phyloP scores from a whole-genome alignment of 2,888 invertebrate species.

The Rhagophthalmus giganteus region DNA sequence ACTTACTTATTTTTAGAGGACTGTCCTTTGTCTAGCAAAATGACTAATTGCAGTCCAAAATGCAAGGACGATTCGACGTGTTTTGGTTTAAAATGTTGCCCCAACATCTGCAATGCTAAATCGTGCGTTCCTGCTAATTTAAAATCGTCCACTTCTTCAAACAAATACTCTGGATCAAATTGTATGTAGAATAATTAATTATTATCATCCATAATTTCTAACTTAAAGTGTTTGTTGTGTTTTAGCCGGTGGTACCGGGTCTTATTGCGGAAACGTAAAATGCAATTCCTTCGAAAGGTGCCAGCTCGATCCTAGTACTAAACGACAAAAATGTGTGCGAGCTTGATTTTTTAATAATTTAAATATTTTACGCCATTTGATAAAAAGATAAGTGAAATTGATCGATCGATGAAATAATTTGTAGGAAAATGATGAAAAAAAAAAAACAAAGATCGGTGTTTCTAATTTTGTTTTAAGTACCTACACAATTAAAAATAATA shows the following conservation, averaged over 20 bases:
- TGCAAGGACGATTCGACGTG: conserved; percentile 71
- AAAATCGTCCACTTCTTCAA: conserved; percentile 30
- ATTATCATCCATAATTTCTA: conserved; percentile 3
- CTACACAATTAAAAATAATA: no score
- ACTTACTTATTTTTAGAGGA: conserved; percentile 41
- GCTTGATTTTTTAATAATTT: conserved; percentile 46
- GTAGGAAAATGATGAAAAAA: no score
- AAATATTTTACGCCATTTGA: background rate
- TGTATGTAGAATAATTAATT: conserved; percentile 33
- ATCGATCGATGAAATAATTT: background rate
- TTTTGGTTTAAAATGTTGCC: conserved; percentile 66
- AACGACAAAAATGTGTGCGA: conserved; percentile 68
- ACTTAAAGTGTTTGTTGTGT: conserved; percentile 23
- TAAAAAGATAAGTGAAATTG: background rate
- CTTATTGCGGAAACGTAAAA: conserved; percentile 71
- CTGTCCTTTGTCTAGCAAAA: conserved; percentile 68
- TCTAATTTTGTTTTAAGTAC: no score
- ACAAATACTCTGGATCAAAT: conserved; percentile 53
- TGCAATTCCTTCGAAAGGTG: conserved; percentile 71
- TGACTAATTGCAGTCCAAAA: conserved; percentile 69
- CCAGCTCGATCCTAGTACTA: conserved; percentile 65
- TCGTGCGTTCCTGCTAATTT: conserved; percentile 58
- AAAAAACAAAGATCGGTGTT: no score
- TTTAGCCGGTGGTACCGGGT: conserved; percentile 58
- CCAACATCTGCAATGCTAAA: conserved; percentile 69